Evolutionary conservation across 2,797 vertebrate genomes (phyloP).

Genomic region (Acrossocheilus wenchowensis): DNA sequence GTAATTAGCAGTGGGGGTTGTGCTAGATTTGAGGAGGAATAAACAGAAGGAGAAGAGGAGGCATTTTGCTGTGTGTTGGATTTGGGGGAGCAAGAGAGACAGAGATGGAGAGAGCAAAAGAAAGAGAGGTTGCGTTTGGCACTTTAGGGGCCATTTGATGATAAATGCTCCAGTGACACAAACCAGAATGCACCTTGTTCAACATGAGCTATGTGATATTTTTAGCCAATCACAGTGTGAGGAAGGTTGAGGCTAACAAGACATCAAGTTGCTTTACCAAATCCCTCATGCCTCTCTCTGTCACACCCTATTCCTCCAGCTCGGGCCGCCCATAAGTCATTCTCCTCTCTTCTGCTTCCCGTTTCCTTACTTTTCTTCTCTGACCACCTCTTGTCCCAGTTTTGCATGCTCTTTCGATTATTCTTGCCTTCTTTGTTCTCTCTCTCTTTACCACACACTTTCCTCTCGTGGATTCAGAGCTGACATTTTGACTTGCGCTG

Average conservation of each 20-base stretch:
- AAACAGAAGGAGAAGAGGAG: conserved; percentile 1
- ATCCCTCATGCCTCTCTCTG: conserved; percentile 7
- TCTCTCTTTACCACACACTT: neutral
- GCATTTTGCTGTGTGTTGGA: conserved; percentile 10
- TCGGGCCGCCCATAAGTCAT: conserved; percentile 9
- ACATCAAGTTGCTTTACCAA: conserved; percentile 34
- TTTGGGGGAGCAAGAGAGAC: conserved; percentile 5
- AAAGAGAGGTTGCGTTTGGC: conserved; percentile 8
- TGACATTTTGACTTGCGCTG: neutral
- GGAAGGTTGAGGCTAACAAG: conserved; percentile 35
- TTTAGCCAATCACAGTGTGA: conserved; percentile 21
- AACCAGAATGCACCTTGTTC: conserved; percentile 34
- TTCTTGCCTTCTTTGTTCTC: neutral
- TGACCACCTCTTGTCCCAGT: conserved; percentile 22
- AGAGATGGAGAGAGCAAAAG: conserved; percentile 30
- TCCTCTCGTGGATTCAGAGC: neutral
- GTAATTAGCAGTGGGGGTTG: neutral
- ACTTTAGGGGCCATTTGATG: conserved; percentile 33
- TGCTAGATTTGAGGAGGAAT: conserved; percentile 28
- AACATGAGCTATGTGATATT: conserved; percentile 31
- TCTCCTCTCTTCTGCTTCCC: neutral
- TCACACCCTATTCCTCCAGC: conserved; percentile 28
- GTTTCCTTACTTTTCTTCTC: neutral
- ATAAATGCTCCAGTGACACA: conserved; percentile 30
- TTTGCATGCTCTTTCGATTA: conserved; percentile 4